Conservation (phyloP, 2,113 vertebrate genomes). For the Cyanoliseus patagonus region DNA sequence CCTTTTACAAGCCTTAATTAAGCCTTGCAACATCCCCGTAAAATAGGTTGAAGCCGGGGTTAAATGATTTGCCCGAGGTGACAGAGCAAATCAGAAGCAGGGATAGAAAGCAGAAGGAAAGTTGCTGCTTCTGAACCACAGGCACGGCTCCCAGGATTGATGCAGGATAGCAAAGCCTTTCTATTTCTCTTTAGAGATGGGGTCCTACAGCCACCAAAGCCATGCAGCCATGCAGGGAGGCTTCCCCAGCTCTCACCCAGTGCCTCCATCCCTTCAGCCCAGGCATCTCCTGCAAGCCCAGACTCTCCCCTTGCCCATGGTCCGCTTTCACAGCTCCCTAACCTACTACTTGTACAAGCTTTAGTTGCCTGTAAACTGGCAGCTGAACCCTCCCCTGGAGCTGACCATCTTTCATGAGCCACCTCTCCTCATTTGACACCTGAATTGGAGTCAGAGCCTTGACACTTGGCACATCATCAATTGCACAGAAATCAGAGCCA, state of each 20-base stretch:
- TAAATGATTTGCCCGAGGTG: slow-evolving; percentile 60
- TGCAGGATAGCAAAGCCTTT: background rate
- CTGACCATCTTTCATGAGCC: background rate
- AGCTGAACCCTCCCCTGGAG: background rate
- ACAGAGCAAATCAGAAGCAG: slow-evolving; percentile 44
- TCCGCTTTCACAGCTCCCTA: background rate
- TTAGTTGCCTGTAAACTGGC: background rate
- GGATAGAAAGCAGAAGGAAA: background rate
- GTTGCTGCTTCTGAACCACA: background rate
- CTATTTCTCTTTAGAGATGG: background rate
- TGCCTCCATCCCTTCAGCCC: background rate
- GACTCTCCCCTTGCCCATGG: background rate
- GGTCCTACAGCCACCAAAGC: background rate
- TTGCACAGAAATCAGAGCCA: background rate
- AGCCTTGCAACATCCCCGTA: slow-evolving; percentile 57
- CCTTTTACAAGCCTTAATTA: slow-evolving; percentile 61
- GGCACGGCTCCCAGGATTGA: accelerated
- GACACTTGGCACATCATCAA: background rate
- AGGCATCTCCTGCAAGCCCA: background rate
- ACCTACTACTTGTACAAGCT: background rate
- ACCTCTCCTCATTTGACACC: background rate
- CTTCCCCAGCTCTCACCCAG: background rate
- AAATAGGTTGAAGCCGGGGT: slow-evolving; percentile 61
- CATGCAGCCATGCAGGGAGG: background rate
- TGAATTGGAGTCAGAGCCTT: background rate